Evolutionary conservation across 2,113 vertebrate genomes (phyloP), one percentile per base, ranked within the genome.

Genomic region (Macaca nemestrina): DNA sequence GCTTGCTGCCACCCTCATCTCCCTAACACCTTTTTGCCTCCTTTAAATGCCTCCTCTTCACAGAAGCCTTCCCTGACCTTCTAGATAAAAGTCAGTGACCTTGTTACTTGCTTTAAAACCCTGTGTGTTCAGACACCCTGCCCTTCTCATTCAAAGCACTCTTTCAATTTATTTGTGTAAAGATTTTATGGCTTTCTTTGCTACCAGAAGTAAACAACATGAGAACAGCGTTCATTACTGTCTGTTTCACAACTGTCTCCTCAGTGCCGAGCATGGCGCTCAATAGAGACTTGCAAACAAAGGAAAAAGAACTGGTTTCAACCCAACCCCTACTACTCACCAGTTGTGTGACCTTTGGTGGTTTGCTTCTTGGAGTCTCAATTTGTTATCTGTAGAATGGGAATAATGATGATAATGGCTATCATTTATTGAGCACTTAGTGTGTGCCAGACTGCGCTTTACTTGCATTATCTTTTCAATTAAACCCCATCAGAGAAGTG

Each of bases 361-460:
- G 96, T 96, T 97, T 67, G 23, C n/a, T 95, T 9, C 55, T 88
- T 23, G 59, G 80, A 43, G 45, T 38, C 75, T 91, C 27, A 3
- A 82, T 92, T 94, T 88, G 87, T 75, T 79, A 4, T 59, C 88
- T 94, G n/a, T 91, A 81, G 83, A 97, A 40, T 16, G n/a, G 61
- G 67, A 8, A 20, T 55, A 43, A 48, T 76, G 35, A 38, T 68
- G 38, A 25, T 70, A 68, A 14, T 70, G 48, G 30, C 35, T 80
- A 9, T 12, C 30, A 32, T 75, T 81, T 52, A 70, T 16, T 27
- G 59, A 83, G 38, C 50, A 38, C 35, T 70, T n/a, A 12, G 38
- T 67, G 7, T 72, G 45, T 83, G 50, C 17, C 22, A 84, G 52
- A n/a, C 55, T 75, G 18, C 35, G 22, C 27, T 84, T 86, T 82